Evolutionary conservation across 1,140 invertebrate species (phyloP).

Genomic region (Phenacoccus solenopsis): DNA sequence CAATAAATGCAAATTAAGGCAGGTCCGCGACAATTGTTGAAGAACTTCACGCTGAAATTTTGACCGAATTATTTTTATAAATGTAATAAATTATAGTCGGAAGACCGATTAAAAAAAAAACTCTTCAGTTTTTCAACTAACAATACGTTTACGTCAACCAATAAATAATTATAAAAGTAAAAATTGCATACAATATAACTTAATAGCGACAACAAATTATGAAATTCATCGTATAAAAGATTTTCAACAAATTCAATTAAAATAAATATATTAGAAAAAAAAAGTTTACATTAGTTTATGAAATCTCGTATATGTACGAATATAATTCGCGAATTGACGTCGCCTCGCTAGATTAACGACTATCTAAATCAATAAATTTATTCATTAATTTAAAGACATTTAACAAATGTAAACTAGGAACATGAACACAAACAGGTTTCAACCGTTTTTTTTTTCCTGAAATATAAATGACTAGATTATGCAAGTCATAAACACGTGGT

Average conservation of each 20-base stretch:
- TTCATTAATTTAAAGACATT: neutral
- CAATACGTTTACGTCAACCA: too few relatives aligned
- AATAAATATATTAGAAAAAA: neutral
- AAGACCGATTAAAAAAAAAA: neutral
- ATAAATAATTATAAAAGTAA: too few relatives aligned
- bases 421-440: constrained; percentile 16
- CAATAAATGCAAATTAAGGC: neutral
- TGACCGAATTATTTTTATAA: too few relatives aligned
- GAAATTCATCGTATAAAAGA: too few relatives aligned
- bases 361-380: neutral
- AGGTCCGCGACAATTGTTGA: neutral
- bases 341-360: neutral
- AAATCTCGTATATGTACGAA: too few relatives aligned
- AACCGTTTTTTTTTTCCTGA: neutral
- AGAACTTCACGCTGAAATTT: too few relatives aligned
- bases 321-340: neutral
- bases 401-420: constrained; percentile 9
- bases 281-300: neutral
- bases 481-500: constrained; percentile 16
- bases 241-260: neutral
- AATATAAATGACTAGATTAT: constrained; percentile 14
- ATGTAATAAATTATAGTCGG: neutral
- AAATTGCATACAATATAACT: too few relatives aligned
- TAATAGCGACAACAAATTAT: too few relatives aligned
- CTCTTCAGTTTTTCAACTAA: neutral